These are phyloP conservation scores for Hephaestus fuliginosus DNA, from an alignment of 2,797 vertebrate genomes.

Conservation along the genomic window DNA sequence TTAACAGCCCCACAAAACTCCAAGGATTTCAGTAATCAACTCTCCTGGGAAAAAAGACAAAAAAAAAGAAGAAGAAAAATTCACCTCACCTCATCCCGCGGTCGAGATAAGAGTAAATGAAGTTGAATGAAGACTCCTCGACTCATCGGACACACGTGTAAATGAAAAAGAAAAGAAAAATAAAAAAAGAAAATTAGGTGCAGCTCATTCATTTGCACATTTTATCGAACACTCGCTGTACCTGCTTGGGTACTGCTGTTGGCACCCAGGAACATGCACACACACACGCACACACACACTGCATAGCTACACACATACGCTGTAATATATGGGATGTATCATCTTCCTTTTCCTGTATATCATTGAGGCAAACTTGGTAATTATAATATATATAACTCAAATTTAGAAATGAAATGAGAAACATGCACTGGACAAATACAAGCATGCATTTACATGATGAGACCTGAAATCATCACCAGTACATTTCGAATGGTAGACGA, in stretches of 20 bases:
- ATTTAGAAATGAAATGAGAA: conserved; percentile 65
- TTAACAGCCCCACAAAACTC: conserved; percentile 73
- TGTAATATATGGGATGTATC: conserved; percentile 54
- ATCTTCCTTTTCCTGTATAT: conserved; percentile 73
- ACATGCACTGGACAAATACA: conserved; percentile 86
- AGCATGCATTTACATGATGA: conserved; percentile 89
- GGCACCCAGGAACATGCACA: conserved; percentile 23
- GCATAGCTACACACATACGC: conserved; percentile 25
- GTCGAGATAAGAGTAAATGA: conserved; percentile 58
- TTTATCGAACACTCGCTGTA: conserved; percentile 32
- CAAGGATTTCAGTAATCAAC: conserved; percentile 61
- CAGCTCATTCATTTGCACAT: conserved; percentile 38
- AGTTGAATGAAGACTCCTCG: conserved; percentile 42
- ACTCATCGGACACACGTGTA: conserved; percentile 44
- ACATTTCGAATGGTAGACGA: conserved; percentile 68
- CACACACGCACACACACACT: conserved; percentile 36
- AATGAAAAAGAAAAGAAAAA: conserved; percentile 15
- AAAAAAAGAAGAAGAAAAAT: neutral
- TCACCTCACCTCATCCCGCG: conserved; percentile 34
- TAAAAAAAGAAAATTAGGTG: conserved; percentile 50
- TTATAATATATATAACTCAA: conserved; percentile 59
- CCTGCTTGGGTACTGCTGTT: conserved; percentile 21
- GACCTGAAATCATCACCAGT: conserved; percentile 79
- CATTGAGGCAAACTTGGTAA: conserved; percentile 84
- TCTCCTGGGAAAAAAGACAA: neutral